Evolutionary conservation across 2,113 vertebrate species (phyloP).

Genomic region (Epinephelus moara): DNA sequence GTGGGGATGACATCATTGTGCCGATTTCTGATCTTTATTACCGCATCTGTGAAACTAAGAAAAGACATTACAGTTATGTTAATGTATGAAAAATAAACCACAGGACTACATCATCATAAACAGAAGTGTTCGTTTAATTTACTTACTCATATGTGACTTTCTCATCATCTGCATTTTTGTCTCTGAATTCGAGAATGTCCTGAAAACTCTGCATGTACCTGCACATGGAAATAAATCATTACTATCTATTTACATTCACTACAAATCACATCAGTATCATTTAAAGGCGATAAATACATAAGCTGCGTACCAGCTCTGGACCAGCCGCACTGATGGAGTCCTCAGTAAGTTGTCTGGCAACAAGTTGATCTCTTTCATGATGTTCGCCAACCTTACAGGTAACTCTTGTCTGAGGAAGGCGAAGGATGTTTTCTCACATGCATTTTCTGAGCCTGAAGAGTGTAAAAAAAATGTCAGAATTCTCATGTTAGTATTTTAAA

Average conservation of each 20-base stretch:
- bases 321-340: conserved; percentile 94
- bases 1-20: conserved; percentile 98
- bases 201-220: conserved; percentile 97
- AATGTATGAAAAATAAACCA: neutral
- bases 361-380: conserved; percentile 98
- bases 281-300: neutral
- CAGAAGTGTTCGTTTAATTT: neutral
- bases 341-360: conserved; percentile 94
- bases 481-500: neutral
- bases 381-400: conserved; percentile 95
- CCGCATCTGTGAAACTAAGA: conserved; percentile 93
- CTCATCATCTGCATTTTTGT: conserved; percentile 90
- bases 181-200: conserved; percentile 95
- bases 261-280: neutral
- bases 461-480: neutral
- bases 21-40: conserved; percentile 95
- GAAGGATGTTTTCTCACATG: conserved; percentile 97
- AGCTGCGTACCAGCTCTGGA: conserved; percentile 92
- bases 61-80: neutral
- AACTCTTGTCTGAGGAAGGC: conserved; percentile 95
- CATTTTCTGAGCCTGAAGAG: conserved; percentile 91
- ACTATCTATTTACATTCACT: neutral
- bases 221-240: neutral
- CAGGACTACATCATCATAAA: neutral
- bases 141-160: conserved; percentile 89